Base-by-base conservation (phyloP, 2,888 invertebrate genomes). In the Lasius platythorax region DNA sequence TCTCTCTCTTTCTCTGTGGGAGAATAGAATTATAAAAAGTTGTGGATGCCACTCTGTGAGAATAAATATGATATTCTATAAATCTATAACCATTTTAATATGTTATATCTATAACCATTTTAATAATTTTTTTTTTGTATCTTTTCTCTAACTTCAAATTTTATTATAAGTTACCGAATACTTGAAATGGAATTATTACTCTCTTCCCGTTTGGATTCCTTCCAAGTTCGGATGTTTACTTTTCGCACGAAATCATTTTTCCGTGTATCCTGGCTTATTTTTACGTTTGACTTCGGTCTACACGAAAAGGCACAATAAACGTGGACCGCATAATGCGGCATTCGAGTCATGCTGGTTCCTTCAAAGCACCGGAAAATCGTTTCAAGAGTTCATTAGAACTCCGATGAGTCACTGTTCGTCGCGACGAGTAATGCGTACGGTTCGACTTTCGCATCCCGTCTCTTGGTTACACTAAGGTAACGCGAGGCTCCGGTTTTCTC, bases 401-500 rank as follows among this genome's bases (percentile, higher is more conserved):
- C 56, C 43, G 82, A 84, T 87, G 89, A 90, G 83, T 90, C 89
- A 90, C 61, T 46, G 11, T 28, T 56, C 56, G 30, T 72, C 75
- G 74, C 46, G 50, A 30, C 82, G 66, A 78, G 64, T 82, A 67
- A 83, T 67, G 63, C 83, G 37, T 72, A 50, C 75, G 83, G 68
- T 83, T 85, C 76, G 68, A 37, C 76, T 85, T 84, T 87, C 85
- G 79, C 61, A 40, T 70, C 81, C 53, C 37, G 70, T 79, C 43
- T 58, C 74, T 73, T 63, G 70, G 61, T 87, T 88, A 70, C 85
- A 78, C n/a, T 46, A 78, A 23, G 46, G 90, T 90, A 90, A 90
- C 67, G 33, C 87, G 90, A 90, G 68, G 68, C 87, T 87, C 75
- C 66, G 84, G 78, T 89, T 85, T 79, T 85, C 84, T 83, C 81